Base-by-base conservation (phyloP, 1,140 invertebrate species). In the Globodera rostochiensis region DNA sequence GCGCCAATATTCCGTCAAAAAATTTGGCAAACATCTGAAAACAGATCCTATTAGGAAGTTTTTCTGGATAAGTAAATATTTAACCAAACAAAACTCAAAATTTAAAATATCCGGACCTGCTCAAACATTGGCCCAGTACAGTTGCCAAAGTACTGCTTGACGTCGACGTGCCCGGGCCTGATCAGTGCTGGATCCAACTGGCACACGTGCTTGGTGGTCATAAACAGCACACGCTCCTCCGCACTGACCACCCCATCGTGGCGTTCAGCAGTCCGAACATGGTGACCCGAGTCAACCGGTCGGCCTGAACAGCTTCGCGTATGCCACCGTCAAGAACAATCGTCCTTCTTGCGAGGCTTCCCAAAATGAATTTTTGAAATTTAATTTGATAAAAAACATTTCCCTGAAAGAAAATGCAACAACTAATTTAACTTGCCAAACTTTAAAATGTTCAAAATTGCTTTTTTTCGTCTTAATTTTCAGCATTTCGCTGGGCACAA, bases 181-280 rank as follows among this genome's bases (percentile, higher is more conserved):
- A 99, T 94, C n/a, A 99, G 91, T 13, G 97, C 97, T 82, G 95
- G 94, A 92, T 99, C 97, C 71, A 99, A 92, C 86, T 96, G 94
- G 83, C 99, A 95, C 73, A 97, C 91, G 91, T 98, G 97, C 92
- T 99, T 99, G 1, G 98, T 99, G 0, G 98, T 99, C 98, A 99
- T 99, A 90, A 99, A 99, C 19, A 99, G 92, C 83, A 99, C 96
- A 82, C 98, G 91, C 9, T 95, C 98, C 92, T 99, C 98, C 6
- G 97, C 94, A 50, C 96, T 98, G 4, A 96, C 96, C n/a, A 99
- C 97, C 15, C 98, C 98, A 92, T 99, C 98, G 45, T 91, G 88
- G 96, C 97, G 91, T 99, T 99, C 6, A 99, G 91, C 53, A 99
- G 92, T 49, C 98, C 98, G 91, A 96, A 98, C 81, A 99, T 95